phyloP scores from a whole-genome alignment of 1,140 invertebrate species.

The Panagrolaimus sp. region DNA sequence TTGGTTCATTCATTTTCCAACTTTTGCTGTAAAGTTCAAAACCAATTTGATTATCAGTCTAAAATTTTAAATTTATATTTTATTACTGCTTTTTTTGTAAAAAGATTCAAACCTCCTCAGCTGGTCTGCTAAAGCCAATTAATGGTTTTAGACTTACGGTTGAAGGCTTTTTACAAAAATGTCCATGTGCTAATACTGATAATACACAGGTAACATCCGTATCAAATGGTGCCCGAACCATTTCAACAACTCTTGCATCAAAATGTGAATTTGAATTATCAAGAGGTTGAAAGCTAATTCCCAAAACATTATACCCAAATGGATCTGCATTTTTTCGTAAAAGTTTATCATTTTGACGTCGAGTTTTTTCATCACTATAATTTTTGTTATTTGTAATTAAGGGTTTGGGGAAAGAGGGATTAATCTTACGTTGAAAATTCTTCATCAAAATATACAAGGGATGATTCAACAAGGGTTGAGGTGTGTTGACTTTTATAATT shows the following conservation, averaged over 20 bases:
- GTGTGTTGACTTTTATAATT: not conserved
- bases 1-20: not conserved
- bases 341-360: no score
- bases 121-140: not conserved
- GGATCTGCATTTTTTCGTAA: no score
- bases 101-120: not conserved
- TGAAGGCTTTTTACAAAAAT: not conserved
- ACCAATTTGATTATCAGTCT: constrained; percentile 4
- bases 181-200: not conserved
- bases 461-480: not conserved
- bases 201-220: constrained; percentile 12
- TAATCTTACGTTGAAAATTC: constrained; percentile 4
- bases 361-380: no score
- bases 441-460: not conserved
- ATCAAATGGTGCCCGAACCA: constrained; percentile 8
- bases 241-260: constrained; percentile 5
- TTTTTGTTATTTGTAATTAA: no score
- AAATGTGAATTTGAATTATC: not conserved
- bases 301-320: not conserved
- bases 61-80: not conserved
- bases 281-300: not conserved
- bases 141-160: not conserved
- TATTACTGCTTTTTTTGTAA: no score
- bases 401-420: no score
- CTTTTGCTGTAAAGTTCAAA: not conserved